Percentiles rank a stretch among this genome's conserved stretches.
Conservation (phyloP, 2,113 vertebrate genomes). For the Siphamia tubifer region DNA sequence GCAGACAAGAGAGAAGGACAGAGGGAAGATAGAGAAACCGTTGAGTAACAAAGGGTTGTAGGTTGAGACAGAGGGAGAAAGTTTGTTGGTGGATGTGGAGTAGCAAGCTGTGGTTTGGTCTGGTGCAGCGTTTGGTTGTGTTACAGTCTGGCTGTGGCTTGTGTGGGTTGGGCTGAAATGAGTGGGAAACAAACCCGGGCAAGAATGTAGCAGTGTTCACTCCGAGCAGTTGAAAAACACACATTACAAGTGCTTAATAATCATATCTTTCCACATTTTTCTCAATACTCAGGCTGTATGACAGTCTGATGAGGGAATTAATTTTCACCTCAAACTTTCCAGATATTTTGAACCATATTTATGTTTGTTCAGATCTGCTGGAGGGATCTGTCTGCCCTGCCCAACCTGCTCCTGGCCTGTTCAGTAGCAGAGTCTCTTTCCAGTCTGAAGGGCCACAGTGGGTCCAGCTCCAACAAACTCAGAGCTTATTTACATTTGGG, state of each 20-base stretch:
- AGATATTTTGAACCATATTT: constrained; percentile 65
- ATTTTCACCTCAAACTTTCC: constrained; percentile 48
- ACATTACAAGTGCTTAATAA: constrained; percentile 49
- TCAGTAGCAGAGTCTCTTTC: constrained; percentile 74
- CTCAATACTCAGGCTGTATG: constrained; percentile 29
- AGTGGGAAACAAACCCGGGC: constrained; percentile 47
- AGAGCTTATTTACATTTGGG: constrained; percentile 67
- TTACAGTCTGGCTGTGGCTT: constrained; percentile 64
- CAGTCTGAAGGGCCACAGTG: constrained; percentile 46
- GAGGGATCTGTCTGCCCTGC: constrained; percentile 46
- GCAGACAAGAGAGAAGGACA: constrained; percentile 26
- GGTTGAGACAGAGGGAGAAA: constrained; percentile 31
- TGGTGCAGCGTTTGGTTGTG: constrained; percentile 50
- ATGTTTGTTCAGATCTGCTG: constrained; percentile 65
- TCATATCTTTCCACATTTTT: constrained; percentile 46
- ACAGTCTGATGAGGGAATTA: constrained; percentile 60
- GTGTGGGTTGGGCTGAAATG: constrained; percentile 58
- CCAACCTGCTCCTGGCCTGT: constrained; percentile 46
- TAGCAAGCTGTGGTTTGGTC: constrained; percentile 61
- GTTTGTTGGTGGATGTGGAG: constrained; percentile 57
- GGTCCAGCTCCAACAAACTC: constrained; percentile 67
- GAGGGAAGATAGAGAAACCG: constrained; percentile 22
- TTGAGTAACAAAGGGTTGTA: constrained; percentile 10
- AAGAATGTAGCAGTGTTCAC: constrained; percentile 42
- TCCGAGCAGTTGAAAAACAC: constrained; percentile 43